These are phyloP conservation scores for Didymodactylos carnosus DNA, from an alignment of 2,888 invertebrate species.

Conservation along the genomic window DNA sequence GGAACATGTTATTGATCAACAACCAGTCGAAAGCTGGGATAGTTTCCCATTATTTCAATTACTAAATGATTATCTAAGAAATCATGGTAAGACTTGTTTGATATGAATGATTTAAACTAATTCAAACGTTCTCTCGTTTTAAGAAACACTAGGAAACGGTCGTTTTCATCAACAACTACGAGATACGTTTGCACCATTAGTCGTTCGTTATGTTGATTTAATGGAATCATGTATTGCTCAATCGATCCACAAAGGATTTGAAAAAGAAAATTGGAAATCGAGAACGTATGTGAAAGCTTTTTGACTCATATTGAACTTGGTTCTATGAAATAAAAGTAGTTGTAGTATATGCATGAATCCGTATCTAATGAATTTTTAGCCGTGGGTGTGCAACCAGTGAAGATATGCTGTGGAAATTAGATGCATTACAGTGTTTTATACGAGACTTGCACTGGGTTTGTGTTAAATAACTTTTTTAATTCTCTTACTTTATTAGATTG, in stretches of 20 bases:
- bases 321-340: neutral
- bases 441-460: constrained; percentile 79
- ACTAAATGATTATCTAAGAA: constrained; percentile 83
- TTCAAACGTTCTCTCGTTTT: constrained; percentile 14
- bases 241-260: constrained; percentile 91
- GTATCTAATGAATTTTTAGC: neutral
- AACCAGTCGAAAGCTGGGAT: constrained; percentile 95
- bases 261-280: constrained; percentile 92
- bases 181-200: constrained; percentile 88
- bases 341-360: too few species aligned
- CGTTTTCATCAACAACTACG: constrained; percentile 88
- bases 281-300: constrained; percentile 52
- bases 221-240: constrained; percentile 99
- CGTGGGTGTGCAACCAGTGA: constrained; percentile 86
- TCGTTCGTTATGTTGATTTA: constrained; percentile 88
- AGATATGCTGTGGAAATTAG: constrained; percentile 94
- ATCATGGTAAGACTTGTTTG: constrained; percentile 56
- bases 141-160: constrained; percentile 82
- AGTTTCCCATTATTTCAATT: constrained; percentile 96
- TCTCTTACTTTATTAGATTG: too few species aligned
- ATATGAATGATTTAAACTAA: neutral
- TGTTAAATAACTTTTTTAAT: too few species aligned
- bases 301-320: neutral
- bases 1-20: constrained; percentile 82
- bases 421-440: constrained; percentile 90